phyloP scores from a whole-genome alignment of 2,888 invertebrate genomes.

The Chymomyza fuscimana region DNA sequence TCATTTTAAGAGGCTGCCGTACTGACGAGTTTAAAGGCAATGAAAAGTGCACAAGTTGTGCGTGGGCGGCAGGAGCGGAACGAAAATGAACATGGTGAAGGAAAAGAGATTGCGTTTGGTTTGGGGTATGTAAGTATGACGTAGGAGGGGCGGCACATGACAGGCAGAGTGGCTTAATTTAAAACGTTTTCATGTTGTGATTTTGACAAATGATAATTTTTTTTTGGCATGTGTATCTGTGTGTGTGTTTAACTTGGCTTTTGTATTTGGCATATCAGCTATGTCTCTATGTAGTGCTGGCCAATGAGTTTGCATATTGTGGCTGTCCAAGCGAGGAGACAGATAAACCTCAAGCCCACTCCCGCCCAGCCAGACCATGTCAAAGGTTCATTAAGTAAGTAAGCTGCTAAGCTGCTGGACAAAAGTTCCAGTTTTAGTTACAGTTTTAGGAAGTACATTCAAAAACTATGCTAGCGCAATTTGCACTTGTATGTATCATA shows the following conservation, averaged over 20 bases:
- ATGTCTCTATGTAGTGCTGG: slow-evolving; percentile 52
- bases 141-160: slow-evolving; percentile 17
- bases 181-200: slow-evolving; percentile 72
- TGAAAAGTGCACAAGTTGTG: slow-evolving; percentile 40
- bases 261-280: slow-evolving; percentile 66
- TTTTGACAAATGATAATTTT: slow-evolving; percentile 72
- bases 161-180: slow-evolving; percentile 66
- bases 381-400: slow-evolving; percentile 70
- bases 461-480: slow-evolving; percentile 41
- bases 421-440: slow-evolving; percentile 56
- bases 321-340: slow-evolving; percentile 35
- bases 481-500: neutral
- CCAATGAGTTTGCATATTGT: slow-evolving; percentile 60
- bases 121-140: slow-evolving; percentile 11
- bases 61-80: neutral
- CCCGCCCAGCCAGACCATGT: slow-evolving; percentile 45
- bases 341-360: slow-evolving; percentile 12
- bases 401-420: slow-evolving; percentile 40
- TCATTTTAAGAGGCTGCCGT: slow-evolving; percentile 25
- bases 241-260: slow-evolving; percentile 41
- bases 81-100: slow-evolving; percentile 9
- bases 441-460: slow-evolving; percentile 47
- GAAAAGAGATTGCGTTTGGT: neutral
- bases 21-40: slow-evolving; percentile 30
- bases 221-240: slow-evolving; percentile 23